These are phyloP conservation scores for Heterohyrax brucei DNA, from an alignment of 2,797 vertebrate species.

Conservation along the genomic window DNA sequence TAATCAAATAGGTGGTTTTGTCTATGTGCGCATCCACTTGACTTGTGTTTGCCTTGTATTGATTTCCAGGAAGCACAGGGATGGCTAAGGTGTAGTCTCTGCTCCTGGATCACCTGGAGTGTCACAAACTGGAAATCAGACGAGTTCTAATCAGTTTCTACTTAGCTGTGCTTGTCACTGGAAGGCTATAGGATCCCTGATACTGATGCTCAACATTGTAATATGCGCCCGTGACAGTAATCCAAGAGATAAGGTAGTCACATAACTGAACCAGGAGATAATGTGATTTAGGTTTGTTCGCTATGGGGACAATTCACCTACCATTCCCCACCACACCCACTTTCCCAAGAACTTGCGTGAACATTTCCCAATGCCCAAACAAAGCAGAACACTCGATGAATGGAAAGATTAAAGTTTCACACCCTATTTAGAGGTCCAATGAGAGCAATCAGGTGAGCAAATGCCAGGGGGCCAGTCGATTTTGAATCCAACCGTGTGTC, in stretches of 20 bases:
- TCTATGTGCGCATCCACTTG: not conserved
- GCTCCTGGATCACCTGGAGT: not conserved
- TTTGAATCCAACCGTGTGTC: conserved; percentile 24
- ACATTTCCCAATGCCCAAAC: not conserved
- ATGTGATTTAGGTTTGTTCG: not conserved
- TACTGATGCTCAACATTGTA: not conserved
- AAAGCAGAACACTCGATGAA: conserved; percentile 15
- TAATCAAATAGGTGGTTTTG: not conserved
- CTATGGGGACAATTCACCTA: not conserved
- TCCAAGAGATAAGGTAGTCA: not conserved
- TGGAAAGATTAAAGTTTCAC: not conserved
- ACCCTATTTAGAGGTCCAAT: not conserved
- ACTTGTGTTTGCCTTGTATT: not conserved
- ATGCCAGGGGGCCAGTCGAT: not conserved
- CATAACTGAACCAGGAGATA: not conserved
- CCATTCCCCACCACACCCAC: not conserved
- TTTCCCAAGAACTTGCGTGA: conserved; percentile 30
- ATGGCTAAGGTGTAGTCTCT: not conserved
- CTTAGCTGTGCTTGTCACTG: not conserved
- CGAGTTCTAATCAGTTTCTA: not conserved
- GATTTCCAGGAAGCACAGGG: not conserved
- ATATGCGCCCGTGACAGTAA: not conserved
- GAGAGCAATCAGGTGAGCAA: not conserved
- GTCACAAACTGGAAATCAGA: not conserved
- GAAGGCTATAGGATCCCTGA: not conserved